Base-by-base conservation (phyloP, 2,113 vertebrate genomes). In the Phocoena sinus region DNA sequence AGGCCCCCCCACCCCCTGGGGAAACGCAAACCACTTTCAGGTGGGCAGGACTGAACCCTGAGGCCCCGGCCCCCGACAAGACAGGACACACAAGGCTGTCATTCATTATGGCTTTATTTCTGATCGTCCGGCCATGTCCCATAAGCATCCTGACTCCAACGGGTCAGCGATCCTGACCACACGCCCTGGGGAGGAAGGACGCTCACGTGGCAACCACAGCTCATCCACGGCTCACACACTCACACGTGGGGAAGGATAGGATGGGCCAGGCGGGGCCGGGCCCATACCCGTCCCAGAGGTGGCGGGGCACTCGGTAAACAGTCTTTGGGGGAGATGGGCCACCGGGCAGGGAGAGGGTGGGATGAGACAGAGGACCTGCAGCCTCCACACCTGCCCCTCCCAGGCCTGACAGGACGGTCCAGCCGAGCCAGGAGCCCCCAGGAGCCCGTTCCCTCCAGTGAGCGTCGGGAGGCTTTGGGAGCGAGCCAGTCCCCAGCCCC, bases 31-130 rank as follows among this genome's bases (percentile, higher is more conserved):
- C 1, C 20, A 60, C 36, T 20, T 3, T 10, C 5, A 25, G 36
- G 31, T 41, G 28, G 10, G 33, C 4, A 68, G n/a, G 4, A 5
- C 41, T 20, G 71, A n/a, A 5, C 4, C 41, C 26, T 21, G 21
- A 74, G 21, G 20, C 33, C 9, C 50, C 73, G 15, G 62, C 58
- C 31, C 47, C 65, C 10, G 56, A 21, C 1, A 53, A 17, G 3
- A 60, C 8, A 89, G 47, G 63, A 85, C 89, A 56, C 12, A 0
- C 0, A 0, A 60, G 6, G 62, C 63, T 8, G 17, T 95, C 93
- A 8, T 95, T 98, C 95, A 38, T 84, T 98, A 98, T 98, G 98
- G 98, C 98, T 98, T 98, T 98, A 98, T 97, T 98, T 96, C 84
- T 95, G 68, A 60, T n/a, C 20, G 8, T 41, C 83, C 13, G 8